These are phyloP conservation scores for Echinarachnius parma DNA, from an alignment of 53 echinoderm and acorn worm genomes.

Conservation along the genomic window DNA sequence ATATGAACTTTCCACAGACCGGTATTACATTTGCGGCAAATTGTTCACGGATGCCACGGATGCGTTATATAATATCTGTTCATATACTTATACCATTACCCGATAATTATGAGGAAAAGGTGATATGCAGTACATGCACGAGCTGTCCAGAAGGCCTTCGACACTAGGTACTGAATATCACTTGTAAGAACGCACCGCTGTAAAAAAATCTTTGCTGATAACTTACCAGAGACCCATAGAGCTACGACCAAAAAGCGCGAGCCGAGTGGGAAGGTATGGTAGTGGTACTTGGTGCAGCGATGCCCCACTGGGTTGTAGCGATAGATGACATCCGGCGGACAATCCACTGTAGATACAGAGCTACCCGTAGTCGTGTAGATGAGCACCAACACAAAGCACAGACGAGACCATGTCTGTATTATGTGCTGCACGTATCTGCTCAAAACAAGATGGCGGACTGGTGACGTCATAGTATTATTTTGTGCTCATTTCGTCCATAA, in stretches of 20 bases:
- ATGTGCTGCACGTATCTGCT: constrained; percentile 52
- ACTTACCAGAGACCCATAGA: constrained; percentile 51
- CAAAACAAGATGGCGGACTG: not conserved
- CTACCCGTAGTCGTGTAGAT: constrained; percentile 22
- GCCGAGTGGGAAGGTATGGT: constrained; percentile 12
- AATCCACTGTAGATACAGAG: not conserved
- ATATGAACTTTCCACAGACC: no score
- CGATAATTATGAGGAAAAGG: no score
- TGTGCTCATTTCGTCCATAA: no score
- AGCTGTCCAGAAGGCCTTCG: not conserved
- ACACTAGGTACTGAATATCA: not conserved
- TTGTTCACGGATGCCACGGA: no score
- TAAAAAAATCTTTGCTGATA: no score
- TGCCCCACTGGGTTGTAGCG: constrained; percentile 6
- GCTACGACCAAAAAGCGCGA: constrained; percentile 25
- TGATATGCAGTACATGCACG: no score
- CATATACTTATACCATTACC: no score
- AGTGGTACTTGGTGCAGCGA: not conserved
- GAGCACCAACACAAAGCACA: constrained; percentile 38
- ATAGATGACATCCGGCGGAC: not conserved
- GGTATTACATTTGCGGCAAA: no score
- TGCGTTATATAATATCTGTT: no score
- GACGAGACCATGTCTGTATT: constrained; percentile 48
- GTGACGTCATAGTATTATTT: not conserved
- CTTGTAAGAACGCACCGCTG: no score